Base-by-base conservation (phyloP, 2,888 invertebrate genomes). In the Chydorus sphaericus region DNA sequence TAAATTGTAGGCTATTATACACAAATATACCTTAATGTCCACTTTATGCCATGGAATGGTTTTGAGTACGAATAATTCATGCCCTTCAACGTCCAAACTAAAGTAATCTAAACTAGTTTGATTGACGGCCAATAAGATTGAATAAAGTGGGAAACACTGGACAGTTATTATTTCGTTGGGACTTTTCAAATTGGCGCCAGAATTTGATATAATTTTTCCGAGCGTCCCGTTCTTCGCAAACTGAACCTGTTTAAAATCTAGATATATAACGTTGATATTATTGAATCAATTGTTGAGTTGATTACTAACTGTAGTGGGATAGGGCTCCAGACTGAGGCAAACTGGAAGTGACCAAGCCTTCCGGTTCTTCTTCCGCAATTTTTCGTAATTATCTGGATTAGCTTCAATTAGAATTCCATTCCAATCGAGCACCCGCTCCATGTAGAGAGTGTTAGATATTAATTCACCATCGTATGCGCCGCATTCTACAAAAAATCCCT, bases 381-480 rank as follows among this genome's bases (percentile, higher is more conserved):
- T 63, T 7, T 65, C 64, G 62, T 73, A 75, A 61, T 73, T 75
- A 3, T 66, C 63, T 1, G 75, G 75, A 65, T 76, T 75, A 3
- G 73, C 74, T 62, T 76, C 76, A 48, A 76, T 69, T 2, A 76
- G 66, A 29, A 76, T 61, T 3, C 75, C 76, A 1, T 65, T 68
- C 76, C 76, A 76, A 37, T 68, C 69, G 8, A 69, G 63, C 37
- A 64, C 65, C 49, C 71, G 64, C 62, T 77, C 76, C 53, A 77
- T 66, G 57, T 69, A 70, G 14, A 76, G 65, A 1, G 75, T 74
- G 63, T 77, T 77, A 28, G 75, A 75, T 23, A 75, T 65, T 2
- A 71, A 73, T 62, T 76, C 75, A 0, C 77, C 77, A 61, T 76
- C 75, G 58, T 75, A 65, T 4, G 75, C 76, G 2, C 77, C 77